Evolutionary conservation across 2,113 vertebrate species (phyloP).

Genomic region (Ptychochromis oligacanthus): DNA sequence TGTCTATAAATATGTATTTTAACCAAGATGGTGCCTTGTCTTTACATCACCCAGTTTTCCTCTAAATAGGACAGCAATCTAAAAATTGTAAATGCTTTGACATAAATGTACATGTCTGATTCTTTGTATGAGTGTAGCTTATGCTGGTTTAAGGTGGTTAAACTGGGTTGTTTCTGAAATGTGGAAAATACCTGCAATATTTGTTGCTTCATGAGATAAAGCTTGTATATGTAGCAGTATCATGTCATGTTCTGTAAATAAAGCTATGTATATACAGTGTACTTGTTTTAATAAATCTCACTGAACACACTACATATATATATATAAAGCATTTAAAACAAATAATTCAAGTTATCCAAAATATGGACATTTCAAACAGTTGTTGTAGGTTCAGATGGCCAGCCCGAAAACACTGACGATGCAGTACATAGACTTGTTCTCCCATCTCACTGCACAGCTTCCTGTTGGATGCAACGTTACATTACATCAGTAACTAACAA

Average conservation of each 20-base stretch:
- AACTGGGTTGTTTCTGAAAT: conserved; percentile 21
- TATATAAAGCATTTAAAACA: not conserved
- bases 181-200: conserved; percentile 16
- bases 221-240: conserved; percentile 39
- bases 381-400: conserved; percentile 78
- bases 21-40: conserved; percentile 70
- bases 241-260: conserved; percentile 62
- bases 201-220: conserved; percentile 42
- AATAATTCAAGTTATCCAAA: not conserved
- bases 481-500: not conserved
- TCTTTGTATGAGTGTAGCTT: conserved; percentile 35
- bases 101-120: conserved; percentile 23
- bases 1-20: conserved; percentile 30
- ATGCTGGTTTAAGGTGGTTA: conserved; percentile 13
- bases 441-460: conserved; percentile 92
- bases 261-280: conserved; percentile 38
- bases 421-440: conserved; percentile 95
- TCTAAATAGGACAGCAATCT: conserved; percentile 22
- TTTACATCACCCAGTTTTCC: conserved; percentile 20
- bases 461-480: conserved; percentile 74
- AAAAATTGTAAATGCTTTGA: conserved; percentile 28
- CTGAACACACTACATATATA: not conserved
- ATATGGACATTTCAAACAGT: not conserved
- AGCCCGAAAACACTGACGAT: conserved; percentile 92
- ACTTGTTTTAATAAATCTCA: conserved; percentile 6